Percentiles rank a stretch among this genome's conserved stretches.
phyloP scores from a whole-genome alignment of 2,797 vertebrate genomes.

The Enteromius thamalakanensis region DNA sequence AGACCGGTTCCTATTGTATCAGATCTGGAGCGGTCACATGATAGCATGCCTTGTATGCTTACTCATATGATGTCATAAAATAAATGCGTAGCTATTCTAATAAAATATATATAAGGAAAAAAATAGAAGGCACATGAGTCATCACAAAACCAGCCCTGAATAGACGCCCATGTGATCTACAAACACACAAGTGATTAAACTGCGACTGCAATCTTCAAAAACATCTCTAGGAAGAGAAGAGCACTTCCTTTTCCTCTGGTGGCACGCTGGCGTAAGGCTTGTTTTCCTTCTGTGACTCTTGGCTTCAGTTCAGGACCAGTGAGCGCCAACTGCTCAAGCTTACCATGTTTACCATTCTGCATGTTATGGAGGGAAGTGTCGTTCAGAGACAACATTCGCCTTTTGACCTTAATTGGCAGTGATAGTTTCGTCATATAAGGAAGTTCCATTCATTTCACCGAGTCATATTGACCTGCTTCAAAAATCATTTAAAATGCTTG shows the following conservation, averaged over 20 bases:
- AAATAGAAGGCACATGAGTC: not conserved
- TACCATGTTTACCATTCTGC: constrained; percentile 23
- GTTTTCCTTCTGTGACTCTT: constrained; percentile 27
- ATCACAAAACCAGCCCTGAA: not conserved
- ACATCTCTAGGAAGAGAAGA: constrained; percentile 18
- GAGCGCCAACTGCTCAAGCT: constrained; percentile 2
- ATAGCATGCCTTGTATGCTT: not conserved
- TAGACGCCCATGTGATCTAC: not conserved
- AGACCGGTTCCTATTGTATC: constrained; percentile 16
- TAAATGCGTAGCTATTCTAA: not conserved
- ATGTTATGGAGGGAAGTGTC: constrained; percentile 24
- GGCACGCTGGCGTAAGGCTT: constrained; percentile 10
- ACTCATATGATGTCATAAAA: not conserved
- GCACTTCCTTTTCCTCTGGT: constrained; percentile 38
- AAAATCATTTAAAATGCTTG: not conserved
- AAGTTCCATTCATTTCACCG: not conserved
- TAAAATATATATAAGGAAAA: not conserved
- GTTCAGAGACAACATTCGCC: not conserved
- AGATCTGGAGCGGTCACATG: constrained; percentile 42
- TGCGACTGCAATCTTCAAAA: constrained; percentile 22
- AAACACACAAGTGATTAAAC: not conserved
- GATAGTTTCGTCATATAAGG: not conserved
- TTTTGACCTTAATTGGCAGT: constrained; percentile 8
- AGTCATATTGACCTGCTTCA: not conserved
- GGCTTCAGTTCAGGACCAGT: constrained; percentile 28